Evolutionary conservation across 2,113 vertebrate species (phyloP).

Genomic region (Propithecus coquereli): DNA sequence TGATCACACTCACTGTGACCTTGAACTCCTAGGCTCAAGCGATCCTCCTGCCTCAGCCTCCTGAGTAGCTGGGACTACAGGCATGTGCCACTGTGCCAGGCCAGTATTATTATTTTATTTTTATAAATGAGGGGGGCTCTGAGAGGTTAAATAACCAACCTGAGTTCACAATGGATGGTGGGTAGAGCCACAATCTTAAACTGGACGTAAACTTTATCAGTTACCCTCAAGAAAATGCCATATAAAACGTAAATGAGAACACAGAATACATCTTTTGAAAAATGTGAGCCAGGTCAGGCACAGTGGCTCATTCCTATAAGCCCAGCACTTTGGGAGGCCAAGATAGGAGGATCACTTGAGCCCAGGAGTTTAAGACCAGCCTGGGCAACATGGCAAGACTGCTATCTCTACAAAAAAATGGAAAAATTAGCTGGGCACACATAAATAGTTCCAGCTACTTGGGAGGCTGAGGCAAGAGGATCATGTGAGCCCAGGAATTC

Average conservation of each 20-base stretch:
- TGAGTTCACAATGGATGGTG: not conserved
- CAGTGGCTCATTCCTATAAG: not conserved
- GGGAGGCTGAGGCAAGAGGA: not conserved
- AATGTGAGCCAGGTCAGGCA: not conserved
- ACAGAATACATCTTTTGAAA: not conserved
- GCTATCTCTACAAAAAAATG: too few relatives aligned
- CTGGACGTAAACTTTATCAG: not conserved
- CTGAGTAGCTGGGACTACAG: too few relatives aligned
- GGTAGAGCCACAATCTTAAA: not conserved
- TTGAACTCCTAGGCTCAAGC: too few relatives aligned
- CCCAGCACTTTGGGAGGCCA: not conserved
- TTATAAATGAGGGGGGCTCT: not conserved
- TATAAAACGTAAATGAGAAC: slow-evolving; percentile 12
- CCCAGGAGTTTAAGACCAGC: not conserved
- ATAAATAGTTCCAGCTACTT: not conserved
- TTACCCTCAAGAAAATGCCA: not conserved
- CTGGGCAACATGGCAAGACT: too few relatives aligned
- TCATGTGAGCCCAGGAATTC: not conserved
- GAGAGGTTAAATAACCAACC: not conserved
- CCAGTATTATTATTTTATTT: not conserved
- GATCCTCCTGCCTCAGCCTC: too few relatives aligned
- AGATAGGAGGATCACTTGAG: not conserved
- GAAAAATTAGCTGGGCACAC: too few relatives aligned
- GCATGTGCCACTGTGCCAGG: too few relatives aligned
- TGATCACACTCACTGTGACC: too few relatives aligned